These are phyloP conservation scores for Heterotis niloticus DNA, from an alignment of 2,113 vertebrate genomes.

Conservation along the genomic window DNA sequence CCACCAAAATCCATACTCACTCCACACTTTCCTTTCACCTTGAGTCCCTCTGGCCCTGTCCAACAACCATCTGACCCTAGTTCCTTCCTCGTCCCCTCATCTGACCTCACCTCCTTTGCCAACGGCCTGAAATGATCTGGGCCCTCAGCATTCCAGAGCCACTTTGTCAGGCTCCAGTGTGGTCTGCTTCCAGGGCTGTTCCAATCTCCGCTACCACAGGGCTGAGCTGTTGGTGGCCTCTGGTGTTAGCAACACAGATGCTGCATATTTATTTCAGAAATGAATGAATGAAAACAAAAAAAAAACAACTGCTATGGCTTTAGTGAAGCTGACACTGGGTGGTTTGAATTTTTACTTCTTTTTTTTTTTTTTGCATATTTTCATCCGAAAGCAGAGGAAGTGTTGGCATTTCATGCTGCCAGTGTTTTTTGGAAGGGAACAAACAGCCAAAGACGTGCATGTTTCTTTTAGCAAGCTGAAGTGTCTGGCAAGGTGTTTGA, in stretches of 20 bases:
- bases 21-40: no score
- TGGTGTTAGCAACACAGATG: neutral
- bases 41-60: neutral
- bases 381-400: constrained; percentile 1
- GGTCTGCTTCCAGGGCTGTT: neutral
- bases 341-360: no score
- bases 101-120: neutral
- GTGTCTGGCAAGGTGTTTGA: neutral
- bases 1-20: no score
- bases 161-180: neutral
- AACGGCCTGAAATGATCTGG: constrained; percentile 10
- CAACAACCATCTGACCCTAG: neutral
- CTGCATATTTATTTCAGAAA: no score
- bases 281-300: no score
- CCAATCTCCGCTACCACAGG: neutral
- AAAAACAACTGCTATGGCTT: no score
- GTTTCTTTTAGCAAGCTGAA: neutral
- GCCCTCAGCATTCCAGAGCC: constrained; percentile 2
- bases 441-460: neutral
- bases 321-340: no score
- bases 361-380: no score
- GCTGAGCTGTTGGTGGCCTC: neutral
- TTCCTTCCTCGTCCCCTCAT: neutral
- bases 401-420: neutral
- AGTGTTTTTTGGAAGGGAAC: neutral